Percentiles rank a stretch among this genome's conserved stretches.
Evolutionary conservation across 2,797 vertebrate species (phyloP).

Genomic region (Chaetophractus vellerosus): DNA sequence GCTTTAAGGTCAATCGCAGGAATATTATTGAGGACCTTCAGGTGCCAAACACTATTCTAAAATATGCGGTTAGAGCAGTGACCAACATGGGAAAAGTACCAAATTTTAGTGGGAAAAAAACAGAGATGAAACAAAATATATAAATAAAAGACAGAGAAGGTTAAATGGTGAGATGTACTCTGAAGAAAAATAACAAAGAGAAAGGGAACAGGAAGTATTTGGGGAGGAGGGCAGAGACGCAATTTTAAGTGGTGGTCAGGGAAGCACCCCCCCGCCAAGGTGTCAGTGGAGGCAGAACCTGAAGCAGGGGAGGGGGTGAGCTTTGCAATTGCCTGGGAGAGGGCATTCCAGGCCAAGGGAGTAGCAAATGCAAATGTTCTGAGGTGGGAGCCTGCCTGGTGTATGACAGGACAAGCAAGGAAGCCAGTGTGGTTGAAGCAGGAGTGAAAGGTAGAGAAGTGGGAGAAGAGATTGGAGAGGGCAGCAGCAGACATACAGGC

Average conservation of each 20-base stretch:
- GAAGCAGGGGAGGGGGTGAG: background rate
- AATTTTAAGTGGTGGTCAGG: background rate
- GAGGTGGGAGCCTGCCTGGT: background rate
- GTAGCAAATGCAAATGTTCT: background rate
- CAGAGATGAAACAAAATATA: background rate
- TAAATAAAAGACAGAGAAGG: constrained; percentile 9
- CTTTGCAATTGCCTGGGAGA: background rate
- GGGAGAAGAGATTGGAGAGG: background rate
- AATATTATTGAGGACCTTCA: background rate
- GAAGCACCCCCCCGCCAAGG: background rate
- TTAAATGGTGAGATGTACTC: background rate
- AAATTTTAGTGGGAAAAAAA: background rate
- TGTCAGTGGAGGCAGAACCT: too few relatives aligned
- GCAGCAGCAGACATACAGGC: background rate
- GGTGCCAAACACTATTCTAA: background rate
- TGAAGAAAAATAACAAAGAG: background rate
- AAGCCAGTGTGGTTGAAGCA: background rate
- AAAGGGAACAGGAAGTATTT: background rate
- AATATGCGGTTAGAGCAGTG: background rate
- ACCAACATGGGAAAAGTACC: background rate
- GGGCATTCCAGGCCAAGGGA: background rate
- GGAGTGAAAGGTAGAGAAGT: too few relatives aligned
- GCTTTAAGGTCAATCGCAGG: background rate
- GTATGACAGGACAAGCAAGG: too few relatives aligned
- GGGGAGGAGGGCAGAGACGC: background rate